Evolutionary conservation across 2,888 invertebrate genomes (phyloP), one percentile per base, ranked within the genome.

Genomic region (Cheilosia vernalis): DNA sequence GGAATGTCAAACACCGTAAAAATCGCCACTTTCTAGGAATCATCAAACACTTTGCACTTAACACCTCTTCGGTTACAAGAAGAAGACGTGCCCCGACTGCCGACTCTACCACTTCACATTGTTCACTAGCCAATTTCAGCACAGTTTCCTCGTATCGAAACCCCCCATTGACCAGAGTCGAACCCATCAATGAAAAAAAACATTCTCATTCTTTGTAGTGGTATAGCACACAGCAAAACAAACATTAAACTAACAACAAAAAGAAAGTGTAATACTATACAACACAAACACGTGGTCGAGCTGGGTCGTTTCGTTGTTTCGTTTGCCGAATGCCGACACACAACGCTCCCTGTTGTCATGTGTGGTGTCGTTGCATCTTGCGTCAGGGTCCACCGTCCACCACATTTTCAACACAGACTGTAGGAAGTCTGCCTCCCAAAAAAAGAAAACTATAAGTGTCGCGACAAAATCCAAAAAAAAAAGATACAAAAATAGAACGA

Each of bases 211-310:
- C 4, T 4, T 64, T 37, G 30, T 17, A 47, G 19, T 4, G 21
- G 13, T 13, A 49, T 10, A 40, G 21, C 49, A 63, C 58, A 49
- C n/a, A 40, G 21, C 49, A 63, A 64, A 63, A 42, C 56, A 70
- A 76, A 63, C 51, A 66, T 49, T 17, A 51, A 53, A 76, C 61
- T 58, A 56, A 69, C 37, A 80, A 56, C 13, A 67, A 63, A 67
- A 82, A 33, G 61, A 74, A 64, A 69, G 66, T 74, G 67, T 64
- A 77, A 66, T 17, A 61, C 53, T 53, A 77, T 69, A 63, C 63
- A 73, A 74, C 84, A 84, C 84, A 56, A 73, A 74, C 84, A 84
- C 84, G 84, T 84, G 84, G 84, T 70, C 53, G 64, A 51, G 17
- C 13, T 1, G 37, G 37, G 61, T 60, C 70, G 53, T 53, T 49